phyloP scores from a whole-genome alignment of 23 tunicate genomes.

The Aplidium turbinatum region DNA sequence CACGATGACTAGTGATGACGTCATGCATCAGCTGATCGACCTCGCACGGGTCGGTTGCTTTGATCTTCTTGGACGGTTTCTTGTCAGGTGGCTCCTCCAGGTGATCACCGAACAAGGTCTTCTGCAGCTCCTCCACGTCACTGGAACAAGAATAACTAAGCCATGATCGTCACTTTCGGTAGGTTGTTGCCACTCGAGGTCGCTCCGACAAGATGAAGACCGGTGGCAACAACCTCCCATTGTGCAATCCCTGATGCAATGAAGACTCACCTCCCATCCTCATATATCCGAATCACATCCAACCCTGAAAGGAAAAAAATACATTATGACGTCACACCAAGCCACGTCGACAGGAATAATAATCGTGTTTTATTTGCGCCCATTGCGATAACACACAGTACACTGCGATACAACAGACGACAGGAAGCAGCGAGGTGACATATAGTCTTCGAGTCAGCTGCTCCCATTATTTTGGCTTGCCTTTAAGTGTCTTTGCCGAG shows the following conservation, averaged over 20 bases:
- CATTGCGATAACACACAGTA: no score
- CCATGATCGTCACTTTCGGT: neutral
- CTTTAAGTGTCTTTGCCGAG: no score
- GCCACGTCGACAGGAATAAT: no score
- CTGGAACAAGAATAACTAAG: constrained; percentile 1
- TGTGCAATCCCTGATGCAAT: neutral
- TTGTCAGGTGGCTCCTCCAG: neutral
- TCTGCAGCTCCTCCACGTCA: constrained; percentile 23
- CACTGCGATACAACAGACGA: no score
- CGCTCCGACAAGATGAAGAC: neutral
- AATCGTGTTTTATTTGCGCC: no score
- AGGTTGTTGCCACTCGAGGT: neutral
- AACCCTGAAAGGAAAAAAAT: neutral
- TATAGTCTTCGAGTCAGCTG: no score
- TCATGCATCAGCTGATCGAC: constrained; percentile 6
- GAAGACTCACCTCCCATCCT: constrained; percentile 23
- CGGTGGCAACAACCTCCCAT: no score
- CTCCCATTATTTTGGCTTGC: no score
- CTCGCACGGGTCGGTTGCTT: neutral
- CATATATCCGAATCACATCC: constrained; percentile 11
- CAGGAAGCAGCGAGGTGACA: no score
- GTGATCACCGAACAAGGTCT: constrained; percentile 5
- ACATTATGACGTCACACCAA: neutral
- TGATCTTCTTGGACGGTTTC: neutral
- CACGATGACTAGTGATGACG: neutral